phyloP scores from a whole-genome alignment of 2,113 vertebrate genomes.

The Tupaia chinensis region DNA sequence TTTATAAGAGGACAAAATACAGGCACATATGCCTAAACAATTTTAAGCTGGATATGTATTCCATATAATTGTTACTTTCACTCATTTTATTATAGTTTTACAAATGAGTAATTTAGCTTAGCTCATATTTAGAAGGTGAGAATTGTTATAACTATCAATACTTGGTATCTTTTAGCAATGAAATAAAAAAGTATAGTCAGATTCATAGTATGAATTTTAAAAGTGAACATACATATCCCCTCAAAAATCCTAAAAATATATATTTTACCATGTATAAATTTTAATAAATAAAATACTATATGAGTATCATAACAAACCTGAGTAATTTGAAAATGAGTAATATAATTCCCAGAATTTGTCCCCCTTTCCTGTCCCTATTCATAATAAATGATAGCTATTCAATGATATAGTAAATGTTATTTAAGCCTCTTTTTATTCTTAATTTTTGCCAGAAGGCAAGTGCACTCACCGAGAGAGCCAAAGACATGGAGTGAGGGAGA shows the following conservation, averaged over 20 bases:
- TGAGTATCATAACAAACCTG: background rate
- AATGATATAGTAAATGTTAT: background rate
- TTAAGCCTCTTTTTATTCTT: background rate
- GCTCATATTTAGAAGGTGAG: background rate
- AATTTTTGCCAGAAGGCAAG: too few relatives aligned
- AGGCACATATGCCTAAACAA: background rate
- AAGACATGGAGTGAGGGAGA: too few relatives aligned
- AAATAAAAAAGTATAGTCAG: background rate
- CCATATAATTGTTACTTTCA: background rate
- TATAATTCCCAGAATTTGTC: background rate
- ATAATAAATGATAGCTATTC: background rate
- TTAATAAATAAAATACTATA: background rate
- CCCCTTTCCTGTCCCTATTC: background rate
- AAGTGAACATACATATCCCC: background rate
- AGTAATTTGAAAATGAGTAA: background rate
- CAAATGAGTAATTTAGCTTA: conserved; percentile 27
- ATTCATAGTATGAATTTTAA: background rate
- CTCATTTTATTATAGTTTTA: conserved; percentile 12
- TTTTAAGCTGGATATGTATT: conserved; percentile 12
- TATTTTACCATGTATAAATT: background rate
- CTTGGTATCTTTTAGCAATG: background rate
- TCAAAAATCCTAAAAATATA: background rate
- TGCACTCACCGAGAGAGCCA: too few relatives aligned
- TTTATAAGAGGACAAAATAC: background rate
- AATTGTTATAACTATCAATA: background rate